Base-by-base conservation (phyloP, 1,140 invertebrate genomes). In the Aphelinus certus region DNA sequence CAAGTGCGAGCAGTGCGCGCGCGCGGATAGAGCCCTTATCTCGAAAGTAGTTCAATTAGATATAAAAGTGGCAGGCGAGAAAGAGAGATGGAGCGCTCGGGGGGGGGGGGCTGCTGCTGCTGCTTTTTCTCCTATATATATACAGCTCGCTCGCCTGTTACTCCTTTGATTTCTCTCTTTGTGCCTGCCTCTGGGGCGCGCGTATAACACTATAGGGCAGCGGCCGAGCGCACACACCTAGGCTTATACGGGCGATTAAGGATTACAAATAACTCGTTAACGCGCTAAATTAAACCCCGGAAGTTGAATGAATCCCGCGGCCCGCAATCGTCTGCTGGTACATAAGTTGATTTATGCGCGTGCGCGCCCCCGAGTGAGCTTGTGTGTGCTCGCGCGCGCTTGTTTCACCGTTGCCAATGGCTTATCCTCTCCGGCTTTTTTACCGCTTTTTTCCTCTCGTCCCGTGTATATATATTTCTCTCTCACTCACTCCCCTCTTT, bases 31-130 rank as follows among this genome's bases (percentile, higher is more conserved):
- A 75, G 75, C 73, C 72, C 81, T 83, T 83, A 82, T 83, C 80
- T 80, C 67, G 77, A 83, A 84, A 84, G 79, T 84, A 81, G 66
- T 79, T 80, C 81, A 80, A 83, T 81, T 80, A 83, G 80, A 83
- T 79, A 26, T 26, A 79, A 79, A 79, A 83, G 75, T 78, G 61
- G 69, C 66, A 73, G 77, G 79, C 77, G 71, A 76, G 71, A 73
- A 26, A 26, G 26, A 26, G 0, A 26, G 26, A 26, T 26, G 26
- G 26, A 26, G 55, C 46, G 48, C 49, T 45, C 10, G 56, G 45
- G 10, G 26, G 26, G 56, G 45, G 10, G 26, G 26, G 26, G 26
- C 26, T 26, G 26, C 26, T 57, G 9, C 56, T 57, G 3, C 56
- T 57, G 3, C 10, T 57, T 57, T 10, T 57, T 57, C 56, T 57